These are phyloP conservation scores for Thripadectes ignobilis DNA, from an alignment of 2,797 vertebrate species.

Conservation along the genomic window DNA sequence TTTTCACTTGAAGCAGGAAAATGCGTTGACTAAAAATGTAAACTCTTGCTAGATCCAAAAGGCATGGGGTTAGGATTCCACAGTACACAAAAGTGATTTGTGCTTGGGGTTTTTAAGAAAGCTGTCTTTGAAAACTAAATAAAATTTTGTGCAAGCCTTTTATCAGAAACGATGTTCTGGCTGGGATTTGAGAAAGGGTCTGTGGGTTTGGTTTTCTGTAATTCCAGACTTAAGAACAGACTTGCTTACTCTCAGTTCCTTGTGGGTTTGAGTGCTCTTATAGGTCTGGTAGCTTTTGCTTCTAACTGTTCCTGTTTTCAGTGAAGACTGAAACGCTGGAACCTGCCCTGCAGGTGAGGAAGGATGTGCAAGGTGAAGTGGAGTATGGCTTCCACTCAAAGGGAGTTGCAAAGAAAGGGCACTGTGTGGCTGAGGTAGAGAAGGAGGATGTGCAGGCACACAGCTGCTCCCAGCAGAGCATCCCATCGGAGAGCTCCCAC, in stretches of 20 bases:
- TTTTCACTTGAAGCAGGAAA: neutral
- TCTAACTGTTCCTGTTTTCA: neutral
- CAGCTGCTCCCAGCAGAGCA: neutral
- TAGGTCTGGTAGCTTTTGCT: neutral
- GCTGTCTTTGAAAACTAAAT: neutral
- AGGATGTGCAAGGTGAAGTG: fast-evolving
- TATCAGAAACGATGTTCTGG: neutral
- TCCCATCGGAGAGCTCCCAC: neutral
- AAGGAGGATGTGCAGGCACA: neutral
- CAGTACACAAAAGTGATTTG: neutral
- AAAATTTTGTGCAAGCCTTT: neutral
- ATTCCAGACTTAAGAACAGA: neutral
- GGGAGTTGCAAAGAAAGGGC: neutral
- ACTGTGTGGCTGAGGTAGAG: fast-evolving
- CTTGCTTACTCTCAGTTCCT: neutral
- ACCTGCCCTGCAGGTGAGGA: fast-evolving
- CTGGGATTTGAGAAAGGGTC: neutral
- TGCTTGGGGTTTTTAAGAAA: neutral
- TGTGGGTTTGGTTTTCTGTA: neutral
- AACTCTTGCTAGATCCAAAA: neutral
- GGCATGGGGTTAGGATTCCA: neutral
- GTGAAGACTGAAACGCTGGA: neutral
- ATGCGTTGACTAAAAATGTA: neutral
- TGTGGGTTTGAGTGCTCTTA: neutral
- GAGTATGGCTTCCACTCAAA: neutral